phyloP scores from a whole-genome alignment of 2,888 invertebrate species.

The Alcis repandata region DNA sequence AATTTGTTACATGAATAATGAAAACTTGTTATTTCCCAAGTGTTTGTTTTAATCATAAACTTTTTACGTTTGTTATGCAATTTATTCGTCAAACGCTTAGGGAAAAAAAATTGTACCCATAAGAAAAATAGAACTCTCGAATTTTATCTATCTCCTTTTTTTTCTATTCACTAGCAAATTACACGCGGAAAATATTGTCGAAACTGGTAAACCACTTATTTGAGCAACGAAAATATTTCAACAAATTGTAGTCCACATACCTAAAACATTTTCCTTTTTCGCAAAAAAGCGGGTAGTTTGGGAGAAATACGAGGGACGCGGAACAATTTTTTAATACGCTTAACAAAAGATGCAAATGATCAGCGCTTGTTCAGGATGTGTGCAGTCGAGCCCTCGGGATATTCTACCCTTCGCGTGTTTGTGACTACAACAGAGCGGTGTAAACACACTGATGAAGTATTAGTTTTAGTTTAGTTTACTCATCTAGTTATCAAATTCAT shows the following conservation, averaged over 20 bases:
- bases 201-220: slow-evolving; percentile 17
- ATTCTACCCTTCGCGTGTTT: background rate
- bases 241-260: slow-evolving; percentile 20
- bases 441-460: too few species aligned
- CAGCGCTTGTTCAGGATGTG: slow-evolving; percentile 1
- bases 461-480: background rate
- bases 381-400: background rate
- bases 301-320: slow-evolving; percentile 1
- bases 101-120: background rate
- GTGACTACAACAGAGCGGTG: background rate
- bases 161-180: background rate
- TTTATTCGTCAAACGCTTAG: background rate
- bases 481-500: background rate
- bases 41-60: slow-evolving; percentile 20
- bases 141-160: too few species aligned
- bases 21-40: slow-evolving; percentile 9
- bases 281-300: slow-evolving; percentile 16
- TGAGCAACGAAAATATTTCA: slow-evolving; percentile 31
- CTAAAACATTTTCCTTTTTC: slow-evolving; percentile 29
- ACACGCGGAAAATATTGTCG: slow-evolving; percentile 16
- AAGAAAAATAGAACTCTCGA: slow-evolving; percentile 14
- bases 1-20: slow-evolving; percentile 38
- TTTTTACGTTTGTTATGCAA: slow-evolving; percentile 1
- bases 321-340: slow-evolving; percentile 9
- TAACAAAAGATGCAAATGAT: slow-evolving; percentile 26